phyloP scores from a whole-genome alignment of 37 sponge, comb jelly and placozoan genomes.

The Axinella damicornis region DNA sequence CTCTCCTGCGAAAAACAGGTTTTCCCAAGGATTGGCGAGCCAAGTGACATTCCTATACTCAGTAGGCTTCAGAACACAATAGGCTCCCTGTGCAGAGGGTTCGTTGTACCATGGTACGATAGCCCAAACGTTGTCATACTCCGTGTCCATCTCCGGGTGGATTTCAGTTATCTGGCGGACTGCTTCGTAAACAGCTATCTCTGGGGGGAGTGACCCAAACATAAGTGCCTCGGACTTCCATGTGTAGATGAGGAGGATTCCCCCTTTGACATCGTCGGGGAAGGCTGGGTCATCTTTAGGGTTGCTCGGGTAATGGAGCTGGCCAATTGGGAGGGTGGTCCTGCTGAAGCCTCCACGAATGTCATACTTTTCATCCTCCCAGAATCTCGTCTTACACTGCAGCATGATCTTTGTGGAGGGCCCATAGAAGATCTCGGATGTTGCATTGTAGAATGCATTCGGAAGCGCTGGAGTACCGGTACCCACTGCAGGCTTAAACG shows the following conservation, averaged over 20 bases:
- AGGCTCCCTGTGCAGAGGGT: constrained; percentile 52
- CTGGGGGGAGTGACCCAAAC: constrained; percentile 38
- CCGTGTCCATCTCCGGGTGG: constrained; percentile 53
- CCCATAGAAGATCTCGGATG: constrained; percentile 27
- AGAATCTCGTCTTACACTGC: constrained; percentile 35
- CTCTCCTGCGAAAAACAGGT: constrained; percentile 77
- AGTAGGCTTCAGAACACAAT: constrained; percentile 34
- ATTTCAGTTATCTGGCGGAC: constrained; percentile 46
- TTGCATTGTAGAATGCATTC: background rate
- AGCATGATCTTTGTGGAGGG: constrained; percentile 69
- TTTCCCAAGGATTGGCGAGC: constrained; percentile 35
- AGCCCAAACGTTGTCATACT: constrained; percentile 41
- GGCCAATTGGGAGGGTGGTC: constrained; percentile 62
- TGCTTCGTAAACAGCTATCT: constrained; percentile 48
- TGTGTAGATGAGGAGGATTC: constrained; percentile 60
- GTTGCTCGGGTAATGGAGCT: constrained; percentile 59
- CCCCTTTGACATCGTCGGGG: constrained; percentile 3
- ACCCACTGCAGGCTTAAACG: constrained; percentile 17
- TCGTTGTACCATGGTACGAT: constrained; percentile 65
- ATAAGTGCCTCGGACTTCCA: constrained; percentile 73
- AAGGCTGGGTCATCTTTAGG: background rate
- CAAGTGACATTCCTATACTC: constrained; percentile 4
- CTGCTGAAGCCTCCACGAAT: constrained; percentile 60
- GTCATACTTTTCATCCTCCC: background rate
- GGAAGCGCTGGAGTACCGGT: background rate